phyloP scores from a whole-genome alignment of 1,140 invertebrate species.

The Ladona fulva region DNA sequence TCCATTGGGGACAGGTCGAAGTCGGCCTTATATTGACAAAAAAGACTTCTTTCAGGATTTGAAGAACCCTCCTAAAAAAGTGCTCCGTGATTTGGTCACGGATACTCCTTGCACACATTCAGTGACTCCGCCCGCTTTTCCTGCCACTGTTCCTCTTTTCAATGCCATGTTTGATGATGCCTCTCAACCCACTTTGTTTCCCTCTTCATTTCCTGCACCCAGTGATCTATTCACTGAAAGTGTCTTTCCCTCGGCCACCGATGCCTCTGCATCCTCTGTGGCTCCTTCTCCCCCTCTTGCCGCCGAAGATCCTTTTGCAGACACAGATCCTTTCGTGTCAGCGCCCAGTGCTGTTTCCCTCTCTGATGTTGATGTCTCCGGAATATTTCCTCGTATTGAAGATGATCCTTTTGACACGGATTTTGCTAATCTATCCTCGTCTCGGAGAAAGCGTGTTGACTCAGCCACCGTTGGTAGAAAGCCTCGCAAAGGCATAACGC shows the following conservation, averaged over 20 bases:
- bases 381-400: conserved; percentile 27
- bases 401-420: conserved; percentile 53
- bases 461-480: conserved; percentile 21
- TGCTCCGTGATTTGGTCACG: conserved; percentile 67
- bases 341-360: not conserved
- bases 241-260: no score
- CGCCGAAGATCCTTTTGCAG: conserved; percentile 52
- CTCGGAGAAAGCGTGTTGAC: conserved; percentile 13
- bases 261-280: conserved; percentile 16
- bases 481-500: conserved; percentile 27
- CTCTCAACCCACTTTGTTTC: conserved; percentile 58
- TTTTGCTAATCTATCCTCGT: conserved; percentile 32
- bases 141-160: conserved; percentile 26
- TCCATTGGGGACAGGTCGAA: conserved; percentile 78
- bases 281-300: conserved; percentile 28
- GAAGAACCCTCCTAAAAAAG: conserved; percentile 85
- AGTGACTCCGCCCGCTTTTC: conserved; percentile 15
- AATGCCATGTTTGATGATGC: conserved; percentile 48
- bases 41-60: conserved; percentile 91
- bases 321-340: conserved; percentile 54
- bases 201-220: conserved; percentile 30
- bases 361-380: not conserved
- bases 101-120: conserved; percentile 24
- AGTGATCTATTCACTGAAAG: not conserved
- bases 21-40: conserved; percentile 85